A percentile compares a stretch with the other conserved stretches of the same genome.
Evolutionary conservation across 2,888 invertebrate genomes (phyloP).

Genomic region (Allacma fusca): DNA sequence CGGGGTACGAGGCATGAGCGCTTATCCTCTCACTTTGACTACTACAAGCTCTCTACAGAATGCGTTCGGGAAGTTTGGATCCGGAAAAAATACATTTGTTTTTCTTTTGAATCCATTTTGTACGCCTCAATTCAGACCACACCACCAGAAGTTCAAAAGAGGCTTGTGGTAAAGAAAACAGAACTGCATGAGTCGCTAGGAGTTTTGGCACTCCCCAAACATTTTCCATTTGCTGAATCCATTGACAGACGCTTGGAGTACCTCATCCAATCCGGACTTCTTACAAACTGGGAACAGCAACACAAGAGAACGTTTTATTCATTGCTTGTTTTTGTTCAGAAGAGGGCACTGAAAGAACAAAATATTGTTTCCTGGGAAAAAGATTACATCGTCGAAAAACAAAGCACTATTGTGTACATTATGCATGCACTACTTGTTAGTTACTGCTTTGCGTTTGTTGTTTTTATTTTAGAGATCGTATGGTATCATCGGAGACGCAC

Average conservation of each 20-base stretch:
- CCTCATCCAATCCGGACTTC: background rate
- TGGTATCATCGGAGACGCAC: too few species aligned
- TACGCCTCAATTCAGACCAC: background rate
- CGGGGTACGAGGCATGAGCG: background rate
- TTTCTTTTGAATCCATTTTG: background rate
- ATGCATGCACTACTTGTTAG: too few species aligned
- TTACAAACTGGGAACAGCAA: background rate
- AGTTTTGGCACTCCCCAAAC: background rate
- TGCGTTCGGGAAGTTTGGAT: background rate
- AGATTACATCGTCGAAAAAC: too few species aligned
- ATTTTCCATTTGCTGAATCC: background rate
- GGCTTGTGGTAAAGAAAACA: background rate
- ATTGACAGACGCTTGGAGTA: background rate
- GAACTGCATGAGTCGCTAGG: too few species aligned
- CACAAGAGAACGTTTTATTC: too few species aligned
- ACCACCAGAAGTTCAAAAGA: background rate
- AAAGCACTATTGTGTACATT: too few species aligned
- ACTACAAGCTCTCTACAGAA: background rate
- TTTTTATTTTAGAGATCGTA: too few species aligned
- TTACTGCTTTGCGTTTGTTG: too few species aligned
- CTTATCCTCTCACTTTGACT: background rate
- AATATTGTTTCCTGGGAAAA: too few species aligned
- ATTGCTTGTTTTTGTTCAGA: too few species aligned
- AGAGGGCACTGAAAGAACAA: too few species aligned
- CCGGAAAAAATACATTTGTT: background rate